These are phyloP conservation scores for Gastrophysa polygoni DNA, from an alignment of 2,888 invertebrate species.

Conservation along the genomic window DNA sequence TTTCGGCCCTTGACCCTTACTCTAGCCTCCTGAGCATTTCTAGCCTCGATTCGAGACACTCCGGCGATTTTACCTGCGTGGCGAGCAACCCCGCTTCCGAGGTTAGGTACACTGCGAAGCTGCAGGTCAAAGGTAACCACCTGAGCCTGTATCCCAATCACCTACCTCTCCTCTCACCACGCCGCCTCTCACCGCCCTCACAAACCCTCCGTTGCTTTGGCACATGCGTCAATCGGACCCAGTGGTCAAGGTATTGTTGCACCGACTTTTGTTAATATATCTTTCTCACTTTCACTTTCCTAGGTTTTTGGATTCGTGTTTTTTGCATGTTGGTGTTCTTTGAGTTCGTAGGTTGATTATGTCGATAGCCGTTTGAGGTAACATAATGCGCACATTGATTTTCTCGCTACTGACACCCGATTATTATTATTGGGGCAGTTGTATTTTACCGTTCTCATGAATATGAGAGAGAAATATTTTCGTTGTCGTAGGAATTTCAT, in stretches of 20 bases:
- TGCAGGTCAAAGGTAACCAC: constrained; percentile 82
- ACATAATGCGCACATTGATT: not conserved
- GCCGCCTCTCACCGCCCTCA: constrained; percentile 36
- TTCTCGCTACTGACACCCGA: too few species aligned
- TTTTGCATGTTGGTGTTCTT: constrained; percentile 32
- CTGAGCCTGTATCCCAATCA: constrained; percentile 49
- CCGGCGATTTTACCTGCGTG: constrained; percentile 79
- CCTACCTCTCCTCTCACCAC: constrained; percentile 31
- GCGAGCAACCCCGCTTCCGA: constrained; percentile 80
- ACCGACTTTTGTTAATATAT: constrained; percentile 61
- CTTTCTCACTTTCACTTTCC: constrained; percentile 38
- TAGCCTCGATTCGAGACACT: constrained; percentile 75
- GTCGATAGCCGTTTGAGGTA: not conserved
- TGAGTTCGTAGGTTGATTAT: constrained; percentile 24
- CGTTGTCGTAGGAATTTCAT: too few species aligned
- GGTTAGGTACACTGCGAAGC: constrained; percentile 79
- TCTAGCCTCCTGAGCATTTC: constrained; percentile 79
- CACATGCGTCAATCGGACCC: constrained; percentile 65
- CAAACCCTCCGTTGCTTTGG: constrained; percentile 62
- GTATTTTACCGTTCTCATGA: too few species aligned
- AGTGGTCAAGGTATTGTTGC: constrained; percentile 70
- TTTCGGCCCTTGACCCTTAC: constrained; percentile 76
- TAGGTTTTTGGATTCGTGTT: constrained; percentile 30
- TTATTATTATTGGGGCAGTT: too few species aligned
- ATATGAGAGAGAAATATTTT: too few species aligned